Conservation (phyloP, 2,888 invertebrate species). For the Rhogogaster chlorosoma region DNA sequence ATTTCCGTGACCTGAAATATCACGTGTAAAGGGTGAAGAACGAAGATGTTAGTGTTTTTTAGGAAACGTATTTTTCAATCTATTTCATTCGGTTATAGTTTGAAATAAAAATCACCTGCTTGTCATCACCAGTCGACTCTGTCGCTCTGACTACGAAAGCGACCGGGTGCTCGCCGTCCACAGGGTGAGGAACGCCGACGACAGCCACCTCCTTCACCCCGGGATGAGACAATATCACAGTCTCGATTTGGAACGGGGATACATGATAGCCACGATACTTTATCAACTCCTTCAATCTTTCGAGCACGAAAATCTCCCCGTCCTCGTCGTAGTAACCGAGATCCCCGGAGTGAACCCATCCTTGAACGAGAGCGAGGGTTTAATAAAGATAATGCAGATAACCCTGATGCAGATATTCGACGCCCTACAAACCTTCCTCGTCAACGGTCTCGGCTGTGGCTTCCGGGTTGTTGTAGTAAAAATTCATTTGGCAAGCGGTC, state of each 20-base stretch:
- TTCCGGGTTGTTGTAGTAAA: no score
- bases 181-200: background rate
- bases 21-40: background rate
- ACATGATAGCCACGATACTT: background rate
- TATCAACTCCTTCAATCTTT: slow-evolving; percentile 16
- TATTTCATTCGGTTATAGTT: background rate
- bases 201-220: slow-evolving; percentile 20
- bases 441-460: no score
- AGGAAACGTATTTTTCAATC: no score
- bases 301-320: slow-evolving; percentile 3
- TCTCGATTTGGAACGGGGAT: background rate
- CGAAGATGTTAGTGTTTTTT: no score
- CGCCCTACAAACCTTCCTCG: no score
- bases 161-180: slow-evolving; percentile 23
- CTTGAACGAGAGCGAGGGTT: no score
- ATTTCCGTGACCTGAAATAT: slow-evolving; percentile 67
- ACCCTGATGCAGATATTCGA: no score
- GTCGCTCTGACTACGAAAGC: slow-evolving; percentile 52
- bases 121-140: background rate
- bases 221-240: slow-evolving; percentile 5
- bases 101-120: background rate
- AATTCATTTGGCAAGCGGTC: no score
- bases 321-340: slow-evolving; percentile 34
- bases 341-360: slow-evolving; percentile 34
- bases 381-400: no score